Conservation (phyloP, 2,797 vertebrate genomes). For the Buceros bicornis region DNA sequence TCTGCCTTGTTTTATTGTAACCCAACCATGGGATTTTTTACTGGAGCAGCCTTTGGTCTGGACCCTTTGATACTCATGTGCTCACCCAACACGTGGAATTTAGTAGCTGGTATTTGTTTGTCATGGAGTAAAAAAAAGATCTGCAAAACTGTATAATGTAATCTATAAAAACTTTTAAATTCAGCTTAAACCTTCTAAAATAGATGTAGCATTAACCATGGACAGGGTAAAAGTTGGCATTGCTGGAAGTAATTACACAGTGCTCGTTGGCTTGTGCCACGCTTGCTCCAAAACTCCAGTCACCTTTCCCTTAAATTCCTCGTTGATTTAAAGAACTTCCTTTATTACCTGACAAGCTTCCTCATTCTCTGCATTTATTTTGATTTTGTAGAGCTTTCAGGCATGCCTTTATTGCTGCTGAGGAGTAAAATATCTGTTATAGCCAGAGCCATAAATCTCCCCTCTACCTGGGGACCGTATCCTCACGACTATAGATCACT, state of each 20-base stretch:
- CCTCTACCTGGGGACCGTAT: conserved; percentile 45
- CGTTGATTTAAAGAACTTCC: conserved; percentile 72
- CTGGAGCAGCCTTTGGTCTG: background rate
- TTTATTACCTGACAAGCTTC: conserved; percentile 76
- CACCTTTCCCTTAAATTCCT: conserved; percentile 58
- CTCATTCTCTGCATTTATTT: conserved; percentile 76
- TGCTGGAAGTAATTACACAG: background rate
- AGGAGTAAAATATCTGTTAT: conserved; percentile 73
- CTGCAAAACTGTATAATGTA: background rate
- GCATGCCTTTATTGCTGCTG: conserved; percentile 74
- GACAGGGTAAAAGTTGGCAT: background rate
- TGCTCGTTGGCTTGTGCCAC: background rate
- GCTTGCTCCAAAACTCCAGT: conserved; percentile 22
- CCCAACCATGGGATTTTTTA: background rate
- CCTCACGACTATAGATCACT: conserved; percentile 64
- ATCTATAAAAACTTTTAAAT: background rate
- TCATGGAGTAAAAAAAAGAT: background rate
- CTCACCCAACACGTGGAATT: background rate
- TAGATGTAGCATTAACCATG: background rate
- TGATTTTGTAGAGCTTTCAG: conserved; percentile 77
- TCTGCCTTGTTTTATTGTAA: background rate
- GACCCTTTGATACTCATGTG: background rate
- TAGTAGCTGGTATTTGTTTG: background rate
- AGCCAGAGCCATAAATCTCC: conserved; percentile 69
- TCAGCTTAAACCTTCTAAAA: background rate